Evolutionary conservation across 2,888 invertebrate genomes (phyloP), one percentile per base, ranked within the genome.

Genomic region (Resseliella maxima): DNA sequence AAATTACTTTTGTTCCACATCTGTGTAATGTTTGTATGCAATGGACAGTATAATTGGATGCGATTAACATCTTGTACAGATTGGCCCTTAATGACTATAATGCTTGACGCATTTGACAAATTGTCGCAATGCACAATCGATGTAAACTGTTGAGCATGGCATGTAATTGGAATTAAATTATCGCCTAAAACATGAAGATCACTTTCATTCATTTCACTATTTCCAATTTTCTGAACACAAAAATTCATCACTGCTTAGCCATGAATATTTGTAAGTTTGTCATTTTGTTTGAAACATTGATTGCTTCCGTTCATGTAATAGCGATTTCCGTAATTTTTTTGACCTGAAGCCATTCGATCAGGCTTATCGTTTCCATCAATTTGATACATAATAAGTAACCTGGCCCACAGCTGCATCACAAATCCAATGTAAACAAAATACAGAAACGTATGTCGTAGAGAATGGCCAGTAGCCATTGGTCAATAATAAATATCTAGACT

Each of bases 331-430:
- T 59, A 59, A 59, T 59, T 59, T 59, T 21, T 50, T 50, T 50
- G 46, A 18, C 46, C 46, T 18, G 46, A 8, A 50, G 59, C 24
- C 59, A 59, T 50, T 50, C 18, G 50, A 3, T 50, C 50, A 50
- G 50, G 18, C 18, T 21, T 41, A 41, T 50, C 46, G 8, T 59
- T 59, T 59, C 45, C 15, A 50, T 50, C 46, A 50, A 50, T 50
- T 50, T 50, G 46, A 50, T 18, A 18, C 18, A 50, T 50, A 15
- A 50, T 50, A 18, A 45, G 5, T 24, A 3, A 59, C 5, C 6
- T 24, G 59, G 24, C 59, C 59, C 59, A 59, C 24, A 12, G n/a
- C 59, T 59, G 24, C 59, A 59, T 59, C 59, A n/a, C 59, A 59
- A 24, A 24, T 50, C 24, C 5, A 59, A 27, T 50, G 46, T 50